These are phyloP conservation scores for Cantharis rustica DNA, from an alignment of 2,888 invertebrate genomes.

Conservation along the genomic window DNA sequence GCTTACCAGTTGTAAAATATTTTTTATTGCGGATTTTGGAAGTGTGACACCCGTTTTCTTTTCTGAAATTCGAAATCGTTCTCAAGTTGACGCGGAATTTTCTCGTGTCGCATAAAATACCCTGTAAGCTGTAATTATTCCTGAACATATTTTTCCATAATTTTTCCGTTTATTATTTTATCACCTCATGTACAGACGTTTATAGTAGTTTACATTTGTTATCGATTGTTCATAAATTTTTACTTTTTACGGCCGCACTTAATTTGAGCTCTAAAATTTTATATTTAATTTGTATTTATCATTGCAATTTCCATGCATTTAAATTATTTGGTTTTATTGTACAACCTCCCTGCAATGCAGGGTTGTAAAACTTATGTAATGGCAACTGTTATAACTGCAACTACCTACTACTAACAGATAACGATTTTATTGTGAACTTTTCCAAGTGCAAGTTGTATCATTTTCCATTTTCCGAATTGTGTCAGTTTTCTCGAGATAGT, in stretches of 20 bases:
- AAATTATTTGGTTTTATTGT: neutral
- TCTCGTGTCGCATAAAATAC: neutral
- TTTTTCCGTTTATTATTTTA: neutral
- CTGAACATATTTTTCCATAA: too few species aligned
- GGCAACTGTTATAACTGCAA: constrained; percentile 19
- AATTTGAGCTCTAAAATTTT: neutral
- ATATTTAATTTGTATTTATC: neutral
- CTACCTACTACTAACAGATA: constrained; percentile 15
- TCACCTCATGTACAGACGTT: neutral
- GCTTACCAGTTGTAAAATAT: neutral
- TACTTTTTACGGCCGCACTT: neutral
- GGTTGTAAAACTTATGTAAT: constrained; percentile 18
- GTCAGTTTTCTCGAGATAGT: neutral
- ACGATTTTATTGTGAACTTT: constrained; percentile 5
- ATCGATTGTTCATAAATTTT: neutral
- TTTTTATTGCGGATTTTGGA: neutral
- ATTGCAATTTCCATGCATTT: neutral
- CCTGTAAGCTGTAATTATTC: neutral
- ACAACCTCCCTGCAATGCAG: constrained; percentile 29
- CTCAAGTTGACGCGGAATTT: neutral
- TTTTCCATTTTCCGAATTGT: neutral
- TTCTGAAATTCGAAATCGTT: neutral
- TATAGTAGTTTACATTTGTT: neutral
- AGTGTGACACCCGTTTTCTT: neutral
- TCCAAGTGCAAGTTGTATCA: neutral